A percentile compares a stretch with the other conserved stretches of the same genome.
These are phyloP conservation scores for Danio albolineatus DNA, from an alignment of 2,797 vertebrate species.

Conservation along the genomic window DNA sequence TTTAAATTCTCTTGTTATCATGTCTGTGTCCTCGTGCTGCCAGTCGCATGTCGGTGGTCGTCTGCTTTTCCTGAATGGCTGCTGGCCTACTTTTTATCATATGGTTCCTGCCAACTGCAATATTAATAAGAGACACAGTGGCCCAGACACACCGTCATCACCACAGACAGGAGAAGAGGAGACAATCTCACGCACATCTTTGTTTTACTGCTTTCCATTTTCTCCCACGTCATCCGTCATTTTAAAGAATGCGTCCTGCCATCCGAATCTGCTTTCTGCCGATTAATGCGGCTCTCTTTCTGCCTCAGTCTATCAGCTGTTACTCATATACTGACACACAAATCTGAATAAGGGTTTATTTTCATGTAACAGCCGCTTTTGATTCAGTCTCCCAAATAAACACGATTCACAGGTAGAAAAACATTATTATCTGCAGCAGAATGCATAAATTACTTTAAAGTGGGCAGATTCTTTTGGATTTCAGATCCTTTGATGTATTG, in stretches of 20 bases:
- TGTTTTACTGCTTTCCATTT: constrained; percentile 15
- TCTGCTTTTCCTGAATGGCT: constrained; percentile 47
- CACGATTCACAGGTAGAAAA: not conserved
- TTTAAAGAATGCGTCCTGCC: not conserved
- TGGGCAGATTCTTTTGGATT: too few species aligned
- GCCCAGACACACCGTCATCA: constrained; percentile 47
- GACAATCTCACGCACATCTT: constrained; percentile 9
- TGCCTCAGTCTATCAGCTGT: not conserved
- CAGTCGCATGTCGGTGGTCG: constrained; percentile 7
- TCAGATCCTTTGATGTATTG: too few species aligned
- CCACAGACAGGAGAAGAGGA: not conserved
- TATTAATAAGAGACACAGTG: constrained; percentile 76
- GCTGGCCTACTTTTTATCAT: constrained; percentile 74
- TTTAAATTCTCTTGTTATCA: too few species aligned
- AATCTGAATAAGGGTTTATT: not conserved
- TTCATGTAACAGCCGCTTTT: not conserved
- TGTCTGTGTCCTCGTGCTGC: not conserved
- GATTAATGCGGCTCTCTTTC: not conserved
- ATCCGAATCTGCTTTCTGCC: not conserved
- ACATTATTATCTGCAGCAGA: not conserved
- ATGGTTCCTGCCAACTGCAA: constrained; percentile 69
- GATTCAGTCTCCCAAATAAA: not conserved
- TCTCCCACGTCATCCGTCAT: constrained; percentile 3
- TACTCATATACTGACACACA: not conserved
- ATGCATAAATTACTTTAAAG: too few species aligned